Conservation (phyloP, 2,888 invertebrate species). For the Patella pellucida region DNA sequence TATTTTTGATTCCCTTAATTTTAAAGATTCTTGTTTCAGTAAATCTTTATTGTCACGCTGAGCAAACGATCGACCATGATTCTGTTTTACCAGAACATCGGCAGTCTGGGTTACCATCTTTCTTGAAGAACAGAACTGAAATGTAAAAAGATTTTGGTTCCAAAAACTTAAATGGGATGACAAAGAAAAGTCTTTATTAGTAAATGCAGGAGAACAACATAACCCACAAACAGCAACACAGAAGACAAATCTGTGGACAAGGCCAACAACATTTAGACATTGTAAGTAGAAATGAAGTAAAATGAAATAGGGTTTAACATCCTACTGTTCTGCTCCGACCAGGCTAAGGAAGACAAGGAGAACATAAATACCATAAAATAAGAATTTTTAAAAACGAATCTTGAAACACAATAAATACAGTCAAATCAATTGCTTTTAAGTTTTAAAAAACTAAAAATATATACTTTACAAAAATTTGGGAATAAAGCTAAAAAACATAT, state of each 20-base stretch:
- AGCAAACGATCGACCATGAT: conserved; percentile 73
- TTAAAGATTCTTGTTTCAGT: conserved; percentile 70
- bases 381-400: neutral
- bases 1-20: conserved; percentile 73
- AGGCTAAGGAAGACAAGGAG: neutral
- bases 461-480: neutral
- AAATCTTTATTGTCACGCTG: conserved; percentile 75
- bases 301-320: neutral
- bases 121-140: conserved; percentile 81
- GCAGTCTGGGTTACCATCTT: conserved; percentile 82
- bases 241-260: neutral
- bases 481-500: neutral
- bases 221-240: neutral
- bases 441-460: neutral
- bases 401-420: neutral
- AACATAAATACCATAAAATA: neutral
- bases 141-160: conserved; percentile 4
- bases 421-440: neutral
- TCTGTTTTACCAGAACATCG: conserved; percentile 76
- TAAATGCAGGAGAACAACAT: too few species aligned
- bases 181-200: too few species aligned
- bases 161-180: too few species aligned
- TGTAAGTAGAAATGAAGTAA: neutral
- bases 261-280: neutral
- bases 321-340: neutral